phyloP scores from a whole-genome alignment of 2,888 invertebrate species.

The Ferrisia virgata region DNA sequence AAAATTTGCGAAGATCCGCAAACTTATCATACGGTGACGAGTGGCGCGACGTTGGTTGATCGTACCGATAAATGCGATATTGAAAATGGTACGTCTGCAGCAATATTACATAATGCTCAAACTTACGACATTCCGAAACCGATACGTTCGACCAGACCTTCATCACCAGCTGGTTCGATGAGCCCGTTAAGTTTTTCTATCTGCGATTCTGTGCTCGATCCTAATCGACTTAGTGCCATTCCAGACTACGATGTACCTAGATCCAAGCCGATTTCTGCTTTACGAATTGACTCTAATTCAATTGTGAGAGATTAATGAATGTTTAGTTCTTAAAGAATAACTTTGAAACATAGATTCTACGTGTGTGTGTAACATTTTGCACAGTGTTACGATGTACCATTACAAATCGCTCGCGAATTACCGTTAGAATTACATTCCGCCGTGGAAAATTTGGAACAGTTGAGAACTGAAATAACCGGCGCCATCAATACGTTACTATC shows the following conservation, averaged over 20 bases:
- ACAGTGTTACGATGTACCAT: conserved; percentile 65
- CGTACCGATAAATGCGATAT: too few relatives aligned
- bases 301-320: too few relatives aligned
- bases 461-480: conserved; percentile 63
- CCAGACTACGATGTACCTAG: conserved; percentile 69
- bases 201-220: conserved; percentile 53
- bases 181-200: conserved; percentile 62
- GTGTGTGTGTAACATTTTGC: conserved; percentile 48
- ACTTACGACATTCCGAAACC: conserved; percentile 65
- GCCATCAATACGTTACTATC: conserved; percentile 46
- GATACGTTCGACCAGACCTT: conserved; percentile 53
- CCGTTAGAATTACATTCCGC: conserved; percentile 74
- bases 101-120: too few relatives aligned
- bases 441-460: conserved; percentile 68
- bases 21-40: too few relatives aligned
- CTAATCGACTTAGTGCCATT: conserved; percentile 59
- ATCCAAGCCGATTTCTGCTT: conserved; percentile 46
- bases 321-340: too few relatives aligned
- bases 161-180: conserved; percentile 67
- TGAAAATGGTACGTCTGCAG: conserved; percentile 54
- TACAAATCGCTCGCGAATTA: conserved; percentile 56
- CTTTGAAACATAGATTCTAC: not conserved
- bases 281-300: too few relatives aligned
- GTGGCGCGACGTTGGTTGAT: too few relatives aligned
- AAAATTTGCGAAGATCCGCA: conserved; percentile 48